A percentile compares a stretch with the other conserved stretches of the same genome.
Conservation (phyloP, 2,888 invertebrate species). For the Hipparchia semele region DNA sequence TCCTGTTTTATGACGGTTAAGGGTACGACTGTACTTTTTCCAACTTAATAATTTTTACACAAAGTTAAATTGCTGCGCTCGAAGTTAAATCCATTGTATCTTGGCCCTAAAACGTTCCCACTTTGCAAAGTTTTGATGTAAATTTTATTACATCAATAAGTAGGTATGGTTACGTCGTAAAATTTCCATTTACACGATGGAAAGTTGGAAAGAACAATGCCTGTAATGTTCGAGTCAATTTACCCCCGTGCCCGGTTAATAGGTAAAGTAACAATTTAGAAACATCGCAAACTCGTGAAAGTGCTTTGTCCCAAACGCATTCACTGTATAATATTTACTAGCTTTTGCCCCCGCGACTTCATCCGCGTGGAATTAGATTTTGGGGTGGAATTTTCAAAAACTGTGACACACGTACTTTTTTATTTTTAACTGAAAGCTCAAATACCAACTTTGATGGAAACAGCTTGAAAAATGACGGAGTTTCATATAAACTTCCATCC, state of each 20-base stretch:
- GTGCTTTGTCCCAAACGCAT: not conserved
- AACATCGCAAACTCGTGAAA: not conserved
- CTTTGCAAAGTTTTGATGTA: slow-evolving; percentile 12
- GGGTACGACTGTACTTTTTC: not conserved
- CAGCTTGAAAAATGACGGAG: no score
- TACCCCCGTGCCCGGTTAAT: not conserved
- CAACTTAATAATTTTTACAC: not conserved
- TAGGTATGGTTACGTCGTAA: slow-evolving; percentile 11
- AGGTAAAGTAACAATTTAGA: not conserved
- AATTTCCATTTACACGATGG: slow-evolving; percentile 5
- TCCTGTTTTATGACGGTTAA: no score
- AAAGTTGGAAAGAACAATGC: slow-evolving; percentile 9
- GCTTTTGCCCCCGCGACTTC: no score
- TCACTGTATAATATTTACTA: not conserved
- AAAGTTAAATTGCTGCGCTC: slow-evolving; percentile 9
- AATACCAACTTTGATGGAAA: no score
- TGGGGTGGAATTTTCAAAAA: no score
- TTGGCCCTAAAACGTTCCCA: not conserved
- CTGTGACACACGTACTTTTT: no score
- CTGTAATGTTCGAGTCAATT: slow-evolving; percentile 9
- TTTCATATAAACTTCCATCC: no score
- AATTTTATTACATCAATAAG: not conserved
- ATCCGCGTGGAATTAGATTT: no score
- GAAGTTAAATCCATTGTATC: slow-evolving; percentile 1
- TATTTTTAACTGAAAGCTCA: no score